Evolutionary conservation across 2,797 vertebrate genomes (phyloP).

Genomic region (Crax fasciolata): DNA sequence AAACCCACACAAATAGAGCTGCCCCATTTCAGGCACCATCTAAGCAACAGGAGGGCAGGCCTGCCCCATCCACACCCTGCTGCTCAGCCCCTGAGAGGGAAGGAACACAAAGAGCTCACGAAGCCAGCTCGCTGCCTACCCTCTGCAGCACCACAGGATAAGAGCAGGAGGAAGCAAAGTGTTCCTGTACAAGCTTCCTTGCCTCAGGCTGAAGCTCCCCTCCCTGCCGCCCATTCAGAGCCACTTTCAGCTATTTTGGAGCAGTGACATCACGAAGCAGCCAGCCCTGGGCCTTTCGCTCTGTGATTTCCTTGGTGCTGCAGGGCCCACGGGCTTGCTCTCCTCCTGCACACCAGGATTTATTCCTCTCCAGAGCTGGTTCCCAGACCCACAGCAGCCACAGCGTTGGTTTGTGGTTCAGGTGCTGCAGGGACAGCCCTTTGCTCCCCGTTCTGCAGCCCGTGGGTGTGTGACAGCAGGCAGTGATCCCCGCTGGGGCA

Average conservation of each 20-base stretch:
- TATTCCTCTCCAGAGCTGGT: neutral
- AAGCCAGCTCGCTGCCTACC: neutral
- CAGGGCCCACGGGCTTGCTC: neutral
- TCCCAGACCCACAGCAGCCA: neutral
- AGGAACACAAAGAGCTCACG: neutral
- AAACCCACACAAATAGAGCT: neutral
- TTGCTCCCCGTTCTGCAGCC: rapidly evolving
- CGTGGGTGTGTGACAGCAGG: neutral
- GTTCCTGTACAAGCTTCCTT: neutral
- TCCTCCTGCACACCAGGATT: neutral
- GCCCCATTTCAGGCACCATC: neutral
- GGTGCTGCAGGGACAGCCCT: neutral
- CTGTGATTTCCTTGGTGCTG: neutral
- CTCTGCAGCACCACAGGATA: neutral
- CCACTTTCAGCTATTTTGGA: neutral
- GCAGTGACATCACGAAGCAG: neutral
- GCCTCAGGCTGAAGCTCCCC: neutral
- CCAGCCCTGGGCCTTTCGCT: neutral
- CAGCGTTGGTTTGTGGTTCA: neutral
- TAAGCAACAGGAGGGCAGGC: neutral
- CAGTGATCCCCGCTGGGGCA: neutral
- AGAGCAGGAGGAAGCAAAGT: neutral
- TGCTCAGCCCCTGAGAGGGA: neutral
- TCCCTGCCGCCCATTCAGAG: neutral
- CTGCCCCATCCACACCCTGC: neutral